A percentile compares a stretch with the other conserved stretches of the same genome.
Conservation (phyloP, 2,797 vertebrate genomes). For the Brotula barbata region DNA sequence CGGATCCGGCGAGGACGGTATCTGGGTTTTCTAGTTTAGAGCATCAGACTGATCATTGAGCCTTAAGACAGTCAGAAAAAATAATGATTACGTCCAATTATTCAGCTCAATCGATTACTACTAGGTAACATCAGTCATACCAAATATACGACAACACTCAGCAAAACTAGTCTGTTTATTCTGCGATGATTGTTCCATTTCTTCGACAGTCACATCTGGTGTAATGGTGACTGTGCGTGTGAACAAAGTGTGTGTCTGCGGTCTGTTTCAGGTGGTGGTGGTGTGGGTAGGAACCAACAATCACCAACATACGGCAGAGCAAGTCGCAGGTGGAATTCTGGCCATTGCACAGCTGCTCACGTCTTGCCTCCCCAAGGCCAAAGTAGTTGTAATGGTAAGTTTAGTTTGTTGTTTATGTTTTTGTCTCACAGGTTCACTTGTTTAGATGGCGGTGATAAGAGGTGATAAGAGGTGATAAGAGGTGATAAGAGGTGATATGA, state of each 20-base stretch:
- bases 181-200: background rate
- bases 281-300: conserved; percentile 99
- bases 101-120: too few species aligned
- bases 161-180: too few species aligned
- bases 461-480: too few species aligned
- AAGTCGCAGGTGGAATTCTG: conserved; percentile 92
- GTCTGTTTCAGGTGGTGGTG: conserved; percentile 86
- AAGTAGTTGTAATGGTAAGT: conserved; percentile 93
- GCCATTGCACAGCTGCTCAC: conserved; percentile 88
- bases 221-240: conserved; percentile 2
- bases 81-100: too few species aligned
- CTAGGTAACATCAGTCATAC: too few species aligned
- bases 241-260: conserved; percentile 20
- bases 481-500: too few species aligned
- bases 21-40: too few species aligned
- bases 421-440: too few species aligned
- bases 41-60: background rate
- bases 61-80: background rate
- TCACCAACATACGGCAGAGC: conserved; percentile 90
- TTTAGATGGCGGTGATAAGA: too few species aligned
- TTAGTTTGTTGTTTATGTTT: background rate
- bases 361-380: conserved; percentile 87
- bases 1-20: too few species aligned
- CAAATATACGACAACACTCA: too few species aligned
- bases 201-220: background rate